A percentile compares a stretch with the other conserved stretches of the same genome.
Conservation (phyloP, 2,797 vertebrate genomes). For the Coranthus polyacanthus region DNA sequence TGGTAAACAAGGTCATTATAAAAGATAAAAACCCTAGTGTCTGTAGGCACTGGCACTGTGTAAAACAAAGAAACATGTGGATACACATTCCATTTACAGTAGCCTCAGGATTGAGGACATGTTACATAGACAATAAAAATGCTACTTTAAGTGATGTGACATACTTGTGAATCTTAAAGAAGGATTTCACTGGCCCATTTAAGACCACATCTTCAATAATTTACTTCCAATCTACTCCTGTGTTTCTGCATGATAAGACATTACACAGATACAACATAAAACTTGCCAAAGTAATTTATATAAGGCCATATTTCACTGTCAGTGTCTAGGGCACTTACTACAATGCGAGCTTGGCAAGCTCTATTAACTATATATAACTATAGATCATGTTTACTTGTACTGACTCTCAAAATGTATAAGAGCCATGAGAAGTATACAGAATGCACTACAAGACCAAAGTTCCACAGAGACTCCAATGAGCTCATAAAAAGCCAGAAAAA, state of each 20-base stretch:
- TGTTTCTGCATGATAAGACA: constrained; percentile 69
- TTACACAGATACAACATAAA: constrained; percentile 37
- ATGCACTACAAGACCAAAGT: constrained; percentile 5
- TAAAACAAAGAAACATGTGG: not conserved
- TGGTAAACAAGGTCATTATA: not conserved
- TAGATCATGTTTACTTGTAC: constrained; percentile 30
- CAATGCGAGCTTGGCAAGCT: not conserved
- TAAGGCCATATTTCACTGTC: constrained; percentile 60
- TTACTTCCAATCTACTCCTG: constrained; percentile 61
- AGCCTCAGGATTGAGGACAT: constrained; percentile 8
- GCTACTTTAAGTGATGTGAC: constrained; percentile 44
- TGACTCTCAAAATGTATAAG: constrained; percentile 5
- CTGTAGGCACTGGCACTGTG: not conserved
- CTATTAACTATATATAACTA: constrained; percentile 4
- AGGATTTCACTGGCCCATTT: constrained; percentile 55
- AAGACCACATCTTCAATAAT: constrained; percentile 61
- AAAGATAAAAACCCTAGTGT: not conserved
- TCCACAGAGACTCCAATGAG: constrained; percentile 7
- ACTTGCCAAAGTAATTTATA: constrained; percentile 47
- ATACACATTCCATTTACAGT: constrained; percentile 11
- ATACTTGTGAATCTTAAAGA: constrained; percentile 62
- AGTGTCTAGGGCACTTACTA: constrained; percentile 25
- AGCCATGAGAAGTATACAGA: not conserved
- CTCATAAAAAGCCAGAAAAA: constrained; percentile 21
- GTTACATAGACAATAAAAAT: constrained; percentile 44